Conservation (phyloP, 64 coral and sea anemone species). For the Stylophora pistillata region DNA sequence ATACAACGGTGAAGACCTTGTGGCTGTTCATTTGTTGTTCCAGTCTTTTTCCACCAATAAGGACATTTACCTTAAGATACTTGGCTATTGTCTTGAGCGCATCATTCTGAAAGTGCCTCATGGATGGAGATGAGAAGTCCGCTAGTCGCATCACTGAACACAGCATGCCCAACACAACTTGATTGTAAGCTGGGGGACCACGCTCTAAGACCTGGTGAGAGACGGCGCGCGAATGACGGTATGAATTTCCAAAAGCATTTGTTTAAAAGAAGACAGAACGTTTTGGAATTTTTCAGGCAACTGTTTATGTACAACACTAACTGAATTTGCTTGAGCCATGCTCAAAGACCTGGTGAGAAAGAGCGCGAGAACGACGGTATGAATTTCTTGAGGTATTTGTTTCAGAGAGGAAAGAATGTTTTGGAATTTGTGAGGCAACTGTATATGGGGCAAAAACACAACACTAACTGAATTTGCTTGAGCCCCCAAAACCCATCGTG, state of each 20-base stretch:
- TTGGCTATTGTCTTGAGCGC: slow-evolving; percentile 88
- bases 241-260: no score
- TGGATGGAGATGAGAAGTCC: slow-evolving; percentile 81
- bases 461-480: no score
- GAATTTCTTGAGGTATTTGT: no score
- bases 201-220: slow-evolving; percentile 79
- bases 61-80: slow-evolving; percentile 85
- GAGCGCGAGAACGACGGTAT: neutral
- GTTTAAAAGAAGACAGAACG: no score
- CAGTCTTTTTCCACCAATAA: neutral
- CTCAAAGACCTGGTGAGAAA: slow-evolving; percentile 71
- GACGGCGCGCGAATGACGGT: neutral
- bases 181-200: slow-evolving; percentile 73
- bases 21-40: neutral
- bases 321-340: neutral
- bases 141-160: slow-evolving; percentile 84
- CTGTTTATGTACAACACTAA: no score
- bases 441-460: neutral
- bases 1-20: no score
- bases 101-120: slow-evolving; percentile 89
- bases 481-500: no score
- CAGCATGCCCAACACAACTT: slow-evolving; percentile 74
- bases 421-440: neutral
- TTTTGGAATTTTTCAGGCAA: no score
- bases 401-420: no score